Evolutionary conservation across 2,113 vertebrate species (phyloP).

Genomic region (Petaurus breviceps): DNA sequence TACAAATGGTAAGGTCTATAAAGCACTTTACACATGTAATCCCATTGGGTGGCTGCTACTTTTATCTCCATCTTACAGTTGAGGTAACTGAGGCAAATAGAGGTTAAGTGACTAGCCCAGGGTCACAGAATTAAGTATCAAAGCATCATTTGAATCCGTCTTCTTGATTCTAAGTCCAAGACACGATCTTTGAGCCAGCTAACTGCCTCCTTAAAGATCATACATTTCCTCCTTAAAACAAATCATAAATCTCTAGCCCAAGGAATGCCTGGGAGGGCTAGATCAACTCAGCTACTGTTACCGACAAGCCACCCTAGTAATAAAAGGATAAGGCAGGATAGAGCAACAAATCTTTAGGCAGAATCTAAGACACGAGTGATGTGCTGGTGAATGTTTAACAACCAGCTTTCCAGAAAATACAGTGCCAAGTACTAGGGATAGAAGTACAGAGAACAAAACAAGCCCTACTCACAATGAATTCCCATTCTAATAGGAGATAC

Average conservation of each 20-base stretch:
- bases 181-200: not conserved
- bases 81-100: not conserved
- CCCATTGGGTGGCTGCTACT: not conserved
- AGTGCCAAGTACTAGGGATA: not conserved
- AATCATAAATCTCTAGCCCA: not conserved
- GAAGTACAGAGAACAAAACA: not conserved
- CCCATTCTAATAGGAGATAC: not conserved
- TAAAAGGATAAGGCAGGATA: not conserved
- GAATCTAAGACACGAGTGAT: not conserved
- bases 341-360: not conserved
- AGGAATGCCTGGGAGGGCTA: not conserved
- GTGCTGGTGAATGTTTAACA: not conserved
- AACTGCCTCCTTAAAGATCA: not conserved
- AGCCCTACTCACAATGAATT: not conserved
- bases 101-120: too few species aligned
- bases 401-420: not conserved
- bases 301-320: not conserved
- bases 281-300: not conserved
- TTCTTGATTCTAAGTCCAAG: not conserved
- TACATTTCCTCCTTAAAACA: not conserved
- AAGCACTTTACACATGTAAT: not conserved
- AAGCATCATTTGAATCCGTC: not conserved
- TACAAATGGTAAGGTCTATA: not conserved
- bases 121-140: not conserved
- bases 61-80: not conserved